Percentiles rank a stretch among this genome's conserved stretches.
Conservation (phyloP, 2,113 vertebrate species). For the Varanus salvator region DNA sequence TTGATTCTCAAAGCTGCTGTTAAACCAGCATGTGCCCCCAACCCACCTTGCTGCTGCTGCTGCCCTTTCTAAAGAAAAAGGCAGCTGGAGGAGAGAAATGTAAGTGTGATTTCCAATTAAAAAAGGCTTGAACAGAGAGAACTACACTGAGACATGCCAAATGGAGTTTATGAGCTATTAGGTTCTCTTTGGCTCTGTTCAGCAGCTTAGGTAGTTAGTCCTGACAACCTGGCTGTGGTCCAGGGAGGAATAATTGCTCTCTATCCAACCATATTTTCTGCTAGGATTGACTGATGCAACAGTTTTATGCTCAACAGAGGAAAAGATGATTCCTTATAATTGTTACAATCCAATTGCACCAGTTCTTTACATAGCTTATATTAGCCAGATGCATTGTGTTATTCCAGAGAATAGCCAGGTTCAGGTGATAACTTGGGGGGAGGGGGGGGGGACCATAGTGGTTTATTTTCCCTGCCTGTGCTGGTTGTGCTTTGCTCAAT, state of each 20-base stretch:
- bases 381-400: not conserved
- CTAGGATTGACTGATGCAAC: not conserved
- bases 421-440: too few relatives aligned
- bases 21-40: conserved; percentile 23
- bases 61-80: not conserved
- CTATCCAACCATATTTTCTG: not conserved
- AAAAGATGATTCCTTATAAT: not conserved
- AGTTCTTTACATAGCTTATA: not conserved
- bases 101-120: not conserved
- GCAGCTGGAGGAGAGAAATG: not conserved
- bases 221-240: conserved; percentile 32
- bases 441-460: too few relatives aligned
- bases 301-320: not conserved
- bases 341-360: not conserved
- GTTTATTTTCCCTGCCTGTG: too few relatives aligned
- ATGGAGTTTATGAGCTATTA: rapidly evolving
- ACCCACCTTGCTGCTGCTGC: not conserved
- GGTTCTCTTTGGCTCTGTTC: conserved; percentile 9
- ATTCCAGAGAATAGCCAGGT: too few relatives aligned
- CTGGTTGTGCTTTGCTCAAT: too few relatives aligned
- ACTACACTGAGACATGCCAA: rapidly evolving
- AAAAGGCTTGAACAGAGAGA: not conserved
- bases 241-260: conserved; percentile 40
- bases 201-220: conserved; percentile 20
- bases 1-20: conserved; percentile 14